phyloP scores from a whole-genome alignment of 37 sponge, comb jelly and placozoan genomes.

The Axinella damicornis region DNA sequence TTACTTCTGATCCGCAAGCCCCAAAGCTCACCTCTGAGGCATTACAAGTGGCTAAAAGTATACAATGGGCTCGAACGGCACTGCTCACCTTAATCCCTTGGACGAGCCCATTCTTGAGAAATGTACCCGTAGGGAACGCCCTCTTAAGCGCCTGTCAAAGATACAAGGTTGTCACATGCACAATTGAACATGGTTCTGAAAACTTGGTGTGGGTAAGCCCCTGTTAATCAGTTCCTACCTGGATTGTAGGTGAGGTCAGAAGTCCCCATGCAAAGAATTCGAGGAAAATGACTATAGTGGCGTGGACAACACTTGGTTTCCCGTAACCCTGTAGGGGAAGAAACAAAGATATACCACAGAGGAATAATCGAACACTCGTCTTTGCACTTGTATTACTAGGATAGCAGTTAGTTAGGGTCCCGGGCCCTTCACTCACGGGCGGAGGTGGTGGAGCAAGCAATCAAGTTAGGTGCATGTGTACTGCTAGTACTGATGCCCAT shows the following conservation, averaged over 20 bases:
- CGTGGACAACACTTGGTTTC: slow-evolving; percentile 87
- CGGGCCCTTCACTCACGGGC: too few relatives aligned
- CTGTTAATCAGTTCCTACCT: slow-evolving; percentile 43
- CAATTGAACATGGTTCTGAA: not conserved
- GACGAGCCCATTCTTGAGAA: slow-evolving; percentile 91
- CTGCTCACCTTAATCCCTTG: slow-evolving; percentile 91
- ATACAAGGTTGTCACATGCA: not conserved
- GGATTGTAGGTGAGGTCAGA: slow-evolving; percentile 88
- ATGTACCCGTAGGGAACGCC: slow-evolving; percentile 87
- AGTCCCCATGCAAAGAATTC: slow-evolving; percentile 99
- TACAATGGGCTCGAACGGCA: too few relatives aligned
- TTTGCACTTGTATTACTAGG: too few relatives aligned
- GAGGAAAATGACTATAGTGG: slow-evolving; percentile 91
- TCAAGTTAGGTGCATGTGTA: too few relatives aligned
- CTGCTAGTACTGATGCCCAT: too few relatives aligned
- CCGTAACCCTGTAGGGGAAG: slow-evolving; percentile 89
- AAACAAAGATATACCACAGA: too few relatives aligned
- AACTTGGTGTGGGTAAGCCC: not conserved
- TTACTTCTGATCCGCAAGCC: too few relatives aligned
- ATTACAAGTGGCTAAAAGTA: too few relatives aligned
- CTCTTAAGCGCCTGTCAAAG: slow-evolving; percentile 58
- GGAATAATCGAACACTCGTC: too few relatives aligned
- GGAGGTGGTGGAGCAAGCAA: too few relatives aligned
- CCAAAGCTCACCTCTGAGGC: too few relatives aligned
- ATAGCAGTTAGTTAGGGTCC: too few relatives aligned